Evolutionary conservation across 2,113 vertebrate species (phyloP).

Genomic region (Microcebus murinus): DNA sequence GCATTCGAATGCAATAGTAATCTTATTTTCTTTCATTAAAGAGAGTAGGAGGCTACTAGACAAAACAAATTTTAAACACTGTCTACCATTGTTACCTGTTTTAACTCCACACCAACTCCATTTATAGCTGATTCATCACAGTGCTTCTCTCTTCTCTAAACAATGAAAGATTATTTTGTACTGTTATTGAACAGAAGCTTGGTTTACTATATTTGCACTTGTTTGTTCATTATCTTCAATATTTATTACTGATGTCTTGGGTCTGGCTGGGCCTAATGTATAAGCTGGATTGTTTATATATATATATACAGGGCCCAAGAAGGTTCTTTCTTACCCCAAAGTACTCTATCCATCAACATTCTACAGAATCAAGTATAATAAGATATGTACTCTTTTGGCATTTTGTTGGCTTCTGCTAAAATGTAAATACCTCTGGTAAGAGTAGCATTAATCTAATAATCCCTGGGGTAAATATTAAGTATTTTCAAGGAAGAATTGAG

Average conservation of each 20-base stretch:
- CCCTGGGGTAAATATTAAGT: not conserved
- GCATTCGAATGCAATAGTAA: not conserved
- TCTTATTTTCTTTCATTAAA: not conserved
- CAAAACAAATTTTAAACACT: not conserved
- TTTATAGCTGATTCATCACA: not conserved
- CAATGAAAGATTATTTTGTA: not conserved
- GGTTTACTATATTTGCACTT: not conserved
- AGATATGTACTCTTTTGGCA: not conserved
- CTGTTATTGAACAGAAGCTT: not conserved
- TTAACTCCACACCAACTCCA: not conserved
- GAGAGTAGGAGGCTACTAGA: not conserved
- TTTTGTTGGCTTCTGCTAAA: not conserved
- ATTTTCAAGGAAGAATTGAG: conserved; percentile 1
- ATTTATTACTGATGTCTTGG: not conserved
- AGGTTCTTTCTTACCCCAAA: not conserved
- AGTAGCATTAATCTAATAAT: not conserved
- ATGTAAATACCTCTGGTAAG: not conserved
- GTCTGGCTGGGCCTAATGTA: not conserved
- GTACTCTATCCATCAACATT: not conserved
- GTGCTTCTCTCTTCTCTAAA: not conserved
- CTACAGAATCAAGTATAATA: not conserved
- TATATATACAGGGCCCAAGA: not conserved
- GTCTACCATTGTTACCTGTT: not conserved
- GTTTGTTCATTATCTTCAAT: not conserved
- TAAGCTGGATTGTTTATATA: not conserved